Conservation (phyloP, 2,888 invertebrate genomes). For the Calephelis perditalis region DNA sequence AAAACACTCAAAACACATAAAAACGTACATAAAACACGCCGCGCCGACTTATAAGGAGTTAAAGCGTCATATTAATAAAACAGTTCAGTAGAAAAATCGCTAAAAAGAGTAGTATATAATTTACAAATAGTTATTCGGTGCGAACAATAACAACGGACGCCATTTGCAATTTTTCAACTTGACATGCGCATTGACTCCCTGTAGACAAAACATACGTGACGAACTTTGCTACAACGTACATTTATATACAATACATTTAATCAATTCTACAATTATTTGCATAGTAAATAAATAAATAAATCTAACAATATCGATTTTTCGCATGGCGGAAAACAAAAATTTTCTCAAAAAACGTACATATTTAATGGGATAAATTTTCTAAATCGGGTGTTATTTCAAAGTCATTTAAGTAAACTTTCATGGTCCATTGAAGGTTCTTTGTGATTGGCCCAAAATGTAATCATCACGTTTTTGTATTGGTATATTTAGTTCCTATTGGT, state of each 20-base stretch:
- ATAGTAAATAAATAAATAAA: no score
- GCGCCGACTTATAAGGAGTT: constrained; percentile 69
- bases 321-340: no score
- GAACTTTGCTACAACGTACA: constrained; percentile 48
- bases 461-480: constrained; percentile 58
- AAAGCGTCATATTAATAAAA: constrained; percentile 73
- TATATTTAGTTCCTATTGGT: constrained; percentile 49
- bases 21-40: constrained; percentile 72
- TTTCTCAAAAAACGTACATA: no score
- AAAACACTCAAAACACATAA: constrained; percentile 75
- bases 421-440: constrained; percentile 55
- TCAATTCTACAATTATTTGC: no score
- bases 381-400: constrained; percentile 43
- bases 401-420: constrained; percentile 48
- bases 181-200: constrained; percentile 82
- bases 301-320: no score
- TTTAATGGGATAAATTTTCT: not conserved
- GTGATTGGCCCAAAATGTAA: constrained; percentile 57
- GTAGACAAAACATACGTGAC: constrained; percentile 64
- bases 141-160: constrained; percentile 99
- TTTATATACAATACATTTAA: constrained; percentile 10
- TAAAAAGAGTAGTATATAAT: constrained; percentile 83
- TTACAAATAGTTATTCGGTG: constrained; percentile 88
- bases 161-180: constrained; percentile 95
- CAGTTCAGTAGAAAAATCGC: constrained; percentile 78